Evolutionary conservation across 2,797 vertebrate species (phyloP).

Genomic region (Diceros bicornis): DNA sequence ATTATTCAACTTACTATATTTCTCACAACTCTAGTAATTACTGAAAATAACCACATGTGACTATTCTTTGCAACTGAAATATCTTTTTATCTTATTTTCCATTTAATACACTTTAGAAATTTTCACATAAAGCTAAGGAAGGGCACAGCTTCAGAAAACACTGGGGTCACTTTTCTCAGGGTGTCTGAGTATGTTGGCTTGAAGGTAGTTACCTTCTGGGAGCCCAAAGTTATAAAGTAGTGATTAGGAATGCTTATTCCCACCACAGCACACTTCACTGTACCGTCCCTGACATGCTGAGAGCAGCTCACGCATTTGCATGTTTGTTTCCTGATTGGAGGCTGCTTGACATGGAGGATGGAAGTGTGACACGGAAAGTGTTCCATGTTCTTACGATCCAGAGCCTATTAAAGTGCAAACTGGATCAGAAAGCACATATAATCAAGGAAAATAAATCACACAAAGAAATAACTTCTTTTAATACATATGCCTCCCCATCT

Average conservation of each 20-base stretch:
- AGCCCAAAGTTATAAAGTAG: background rate
- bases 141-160: background rate
- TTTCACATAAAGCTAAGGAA: background rate
- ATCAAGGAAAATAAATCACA: too few species aligned
- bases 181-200: background rate
- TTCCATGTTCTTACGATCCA: too few species aligned
- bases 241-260: background rate
- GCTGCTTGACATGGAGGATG: fast-evolving
- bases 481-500: background rate
- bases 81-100: background rate
- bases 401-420: background rate
- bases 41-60: background rate
- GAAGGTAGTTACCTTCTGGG: background rate
- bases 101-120: background rate
- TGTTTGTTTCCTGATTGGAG: background rate
- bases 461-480: background rate
- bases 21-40: background rate
- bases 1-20: background rate
- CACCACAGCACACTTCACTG: fast-evolving
- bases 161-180: background rate
- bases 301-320: fast-evolving
- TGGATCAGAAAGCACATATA: background rate
- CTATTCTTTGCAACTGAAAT: background rate
- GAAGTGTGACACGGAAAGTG: fast-evolving
- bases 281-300: background rate